Base-by-base conservation (phyloP, 1,140 invertebrate species). In the Octopus sinensis region DNA sequence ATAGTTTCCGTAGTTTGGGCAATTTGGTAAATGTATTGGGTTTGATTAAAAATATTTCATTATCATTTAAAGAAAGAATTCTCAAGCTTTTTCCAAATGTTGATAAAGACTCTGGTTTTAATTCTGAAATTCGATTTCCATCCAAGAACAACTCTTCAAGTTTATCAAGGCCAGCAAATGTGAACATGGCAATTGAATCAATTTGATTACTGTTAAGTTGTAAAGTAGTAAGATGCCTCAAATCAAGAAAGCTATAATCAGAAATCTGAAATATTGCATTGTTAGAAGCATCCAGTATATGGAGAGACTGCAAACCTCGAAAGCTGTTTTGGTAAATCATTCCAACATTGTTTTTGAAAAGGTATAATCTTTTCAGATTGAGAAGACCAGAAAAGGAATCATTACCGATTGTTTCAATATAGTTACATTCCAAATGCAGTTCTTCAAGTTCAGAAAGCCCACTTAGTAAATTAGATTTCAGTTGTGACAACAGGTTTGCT, bases 361-460 rank as follows among this genome's bases (percentile, higher is more conserved):
- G 68, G 68, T 73, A 73, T n/a, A 73, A 4, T 73, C 30, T 73
- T 17, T 13, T 73, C 68, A 73, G 68, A 73, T 73, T 73, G 0
- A 6, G 68, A 13, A 73, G 68, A 10, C 68, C 68, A 9, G 13
- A 6, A 13, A 73, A 73, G 5, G 68, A n/a, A 13, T 73, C 68
- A 73, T 73, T 73, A 13, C 13, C 6, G 13, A 73, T 73, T 6
- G 5, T 73, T 13, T 73, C 9, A 23, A 73, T 73, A 13, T 73
- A 73, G 30, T 73, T 73, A 23, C 68, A 73, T 73, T 73, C 68
- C 17, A 73, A 23, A 73, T 73, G 68, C 17, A 73, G 68, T 13
- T 73, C 68, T 73, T 73, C 7, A 13, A 73, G 68, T 73, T 73
- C 68, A 13, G 68, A n/a, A 13, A 73, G 30, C 5, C 68, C 9